phyloP scores from a whole-genome alignment of 2,888 invertebrate species.

The Polydrusus pterygomalis region DNA sequence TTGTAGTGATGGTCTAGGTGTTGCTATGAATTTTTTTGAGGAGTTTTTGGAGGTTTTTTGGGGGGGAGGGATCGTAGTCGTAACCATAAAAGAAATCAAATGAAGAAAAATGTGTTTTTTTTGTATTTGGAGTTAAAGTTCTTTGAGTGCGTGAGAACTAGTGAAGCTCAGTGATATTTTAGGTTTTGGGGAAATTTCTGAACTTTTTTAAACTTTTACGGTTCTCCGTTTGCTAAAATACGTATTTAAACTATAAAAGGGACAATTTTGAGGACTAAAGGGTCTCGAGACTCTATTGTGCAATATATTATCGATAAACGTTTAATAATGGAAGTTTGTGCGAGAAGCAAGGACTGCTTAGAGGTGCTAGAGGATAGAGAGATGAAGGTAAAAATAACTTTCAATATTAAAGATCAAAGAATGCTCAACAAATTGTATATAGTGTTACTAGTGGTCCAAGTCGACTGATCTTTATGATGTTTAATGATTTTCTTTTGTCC shows the following conservation, averaged over 20 bases:
- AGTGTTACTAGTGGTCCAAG: too few species aligned
- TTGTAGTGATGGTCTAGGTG: constrained; percentile 40
- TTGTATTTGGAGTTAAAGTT: neutral
- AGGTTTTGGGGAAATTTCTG: neutral
- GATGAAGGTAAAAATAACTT: constrained; percentile 58
- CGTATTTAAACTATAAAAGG: neutral
- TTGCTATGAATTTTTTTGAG: constrained; percentile 1
- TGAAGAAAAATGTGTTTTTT: neutral
- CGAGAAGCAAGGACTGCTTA: constrained; percentile 48
- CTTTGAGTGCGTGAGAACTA: neutral
- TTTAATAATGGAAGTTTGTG: constrained; percentile 50
- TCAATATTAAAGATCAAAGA: too few species aligned
- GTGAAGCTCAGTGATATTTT: neutral
- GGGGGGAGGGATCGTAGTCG: neutral
- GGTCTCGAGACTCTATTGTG: constrained; percentile 10
- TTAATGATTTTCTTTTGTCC: too few species aligned
- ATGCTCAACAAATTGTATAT: too few species aligned
- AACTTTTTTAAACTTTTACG: neutral
- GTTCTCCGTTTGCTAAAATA: too few species aligned
- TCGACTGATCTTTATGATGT: too few species aligned
- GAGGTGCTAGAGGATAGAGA: constrained; percentile 57
- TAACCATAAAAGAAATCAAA: neutral
- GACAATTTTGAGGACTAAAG: neutral
- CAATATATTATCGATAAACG: constrained; percentile 24
- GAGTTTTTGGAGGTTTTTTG: neutral